phyloP scores from a whole-genome alignment of 2,888 invertebrate genomes.

The Noctua janthe region DNA sequence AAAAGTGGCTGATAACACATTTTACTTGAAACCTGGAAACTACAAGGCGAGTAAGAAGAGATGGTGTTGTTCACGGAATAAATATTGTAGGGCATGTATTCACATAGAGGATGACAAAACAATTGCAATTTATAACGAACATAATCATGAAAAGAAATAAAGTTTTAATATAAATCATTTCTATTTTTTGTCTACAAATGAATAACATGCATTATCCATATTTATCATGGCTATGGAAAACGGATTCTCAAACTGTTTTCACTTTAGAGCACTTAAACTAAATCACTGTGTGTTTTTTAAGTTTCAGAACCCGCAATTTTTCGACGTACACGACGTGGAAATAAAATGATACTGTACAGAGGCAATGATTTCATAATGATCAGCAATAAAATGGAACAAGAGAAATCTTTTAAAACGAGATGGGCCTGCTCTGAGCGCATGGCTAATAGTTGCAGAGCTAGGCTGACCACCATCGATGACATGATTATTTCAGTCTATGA shows the following conservation, averaged over 20 bases:
- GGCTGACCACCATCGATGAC: slow-evolving; percentile 22
- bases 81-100: slow-evolving; percentile 80
- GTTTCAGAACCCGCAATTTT: slow-evolving; percentile 21
- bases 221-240: not conserved
- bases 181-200: not conserved
- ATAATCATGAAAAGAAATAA: slow-evolving; percentile 82
- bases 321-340: slow-evolving; percentile 13
- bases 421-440: slow-evolving; percentile 42
- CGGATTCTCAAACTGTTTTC: not conserved
- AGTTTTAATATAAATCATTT: not conserved
- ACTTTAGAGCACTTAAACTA: not conserved
- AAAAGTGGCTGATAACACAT: slow-evolving; percentile 79
- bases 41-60: slow-evolving; percentile 71
- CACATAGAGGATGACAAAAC: slow-evolving; percentile 80
- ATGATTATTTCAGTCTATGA: slow-evolving; percentile 2
- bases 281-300: not conserved
- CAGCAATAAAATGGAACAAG: slow-evolving; percentile 1
- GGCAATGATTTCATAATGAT: slow-evolving; percentile 25
- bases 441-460: slow-evolving; percentile 28
- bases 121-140: slow-evolving; percentile 79
- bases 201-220: not conserved
- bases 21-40: slow-evolving; percentile 80
- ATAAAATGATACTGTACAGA: slow-evolving; percentile 37
- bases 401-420: not conserved
- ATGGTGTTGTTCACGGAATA: slow-evolving; percentile 82